Base-by-base conservation (phyloP, 2,113 vertebrate genomes). In the Brachyhypopomus gauderio region DNA sequence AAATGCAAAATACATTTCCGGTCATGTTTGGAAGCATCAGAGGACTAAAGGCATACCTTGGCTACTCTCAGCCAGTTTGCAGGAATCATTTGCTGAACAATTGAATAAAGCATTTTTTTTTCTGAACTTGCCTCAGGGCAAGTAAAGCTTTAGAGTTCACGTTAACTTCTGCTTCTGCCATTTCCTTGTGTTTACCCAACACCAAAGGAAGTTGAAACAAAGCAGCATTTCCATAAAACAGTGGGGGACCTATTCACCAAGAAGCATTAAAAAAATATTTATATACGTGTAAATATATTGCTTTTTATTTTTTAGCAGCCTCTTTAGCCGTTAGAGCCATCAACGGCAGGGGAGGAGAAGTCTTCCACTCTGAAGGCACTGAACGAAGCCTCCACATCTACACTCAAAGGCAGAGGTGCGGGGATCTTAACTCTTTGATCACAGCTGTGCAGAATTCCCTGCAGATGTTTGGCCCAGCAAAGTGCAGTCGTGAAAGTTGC, bases 121-220 rank as follows among this genome's bases (percentile, higher is more conserved):
- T 17, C 66, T 87, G 86, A 87, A 80, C 73, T 63, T n/a, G 86
- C 80, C 86, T 84, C 16, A 48, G 78, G 85, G 90, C 78, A 63
- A 14, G 2, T 41, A 3, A 67, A 72, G 36, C 62, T 73, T 78
- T 56, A 63, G 55, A 78, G 81, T 86, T 89, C 82, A 89, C 81
- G 84, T 72, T 80, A 86, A 89, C 84, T 84, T 78, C 82, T 23
- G 82, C 86, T 88, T 90, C 81, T 76, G 81, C 90, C 72, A 64
- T 12, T 69, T 25, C 72, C 81, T 85, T 30, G 67, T 89, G 85
- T 91, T 89, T 86, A 86, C 69, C 64, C 69, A 74, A 70, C 86
- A 90, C 79, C 22, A 82, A 73, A 82, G 89, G 81, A 82, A 85
- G 75, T 82, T 88, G 20, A 90, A 88, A 88, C 82, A 87, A 86